Base-by-base conservation (phyloP, 37 sponge, comb jelly and placozoan species). In the Hexactinellida sp. region DNA sequence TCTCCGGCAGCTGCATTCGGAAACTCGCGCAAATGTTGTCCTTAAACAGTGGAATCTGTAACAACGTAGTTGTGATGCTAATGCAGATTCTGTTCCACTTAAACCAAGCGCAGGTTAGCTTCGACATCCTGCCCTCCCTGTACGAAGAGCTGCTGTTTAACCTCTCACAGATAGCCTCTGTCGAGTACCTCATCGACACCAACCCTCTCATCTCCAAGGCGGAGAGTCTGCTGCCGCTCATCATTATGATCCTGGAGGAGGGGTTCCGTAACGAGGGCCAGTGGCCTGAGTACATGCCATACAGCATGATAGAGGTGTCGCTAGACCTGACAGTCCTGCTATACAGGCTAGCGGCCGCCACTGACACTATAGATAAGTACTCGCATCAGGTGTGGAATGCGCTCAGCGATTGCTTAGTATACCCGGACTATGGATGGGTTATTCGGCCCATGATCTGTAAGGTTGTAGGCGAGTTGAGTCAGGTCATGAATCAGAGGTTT, bases 331-430 rank as follows among this genome's bases (percentile, higher is more conserved):
- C 76, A 63, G 76, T 63, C 5, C 76, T 21, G 34, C 76, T 63
- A 3, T 63, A 63, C 34, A 10, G 76, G 13, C 76, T 63, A n/a
- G 76, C 76, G 13, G 32, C 25, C 3, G 21, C 76, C 34, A 21
- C 76, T n/a, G 76, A n/a, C 5, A 63, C 76, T n/a, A 25, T 63
- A 3, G 76, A 63, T 10, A 63, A 63, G 76, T 63, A 63, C 76
- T 63, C 76, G 76, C 76, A 63, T 63, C 76, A 63, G 13, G 76
- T 63, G 34, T 63, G 76, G 76, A 63, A 63, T n/a, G 76, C 76
- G 13, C 76, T 63, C 76, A 63, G 76, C 34, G 76, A 63, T 63
- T 63, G 76, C 13, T 63, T 63, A n/a, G 34, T 63, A 63, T 63
- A 63, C 34, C 76, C 76, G 34, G 19, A 63, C 76, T 63, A 63